A percentile compares a stretch with the other conserved stretches of the same genome.
Evolutionary conservation across 1,140 invertebrate genomes (phyloP).

Genomic region (Hydropsyche tenuis): DNA sequence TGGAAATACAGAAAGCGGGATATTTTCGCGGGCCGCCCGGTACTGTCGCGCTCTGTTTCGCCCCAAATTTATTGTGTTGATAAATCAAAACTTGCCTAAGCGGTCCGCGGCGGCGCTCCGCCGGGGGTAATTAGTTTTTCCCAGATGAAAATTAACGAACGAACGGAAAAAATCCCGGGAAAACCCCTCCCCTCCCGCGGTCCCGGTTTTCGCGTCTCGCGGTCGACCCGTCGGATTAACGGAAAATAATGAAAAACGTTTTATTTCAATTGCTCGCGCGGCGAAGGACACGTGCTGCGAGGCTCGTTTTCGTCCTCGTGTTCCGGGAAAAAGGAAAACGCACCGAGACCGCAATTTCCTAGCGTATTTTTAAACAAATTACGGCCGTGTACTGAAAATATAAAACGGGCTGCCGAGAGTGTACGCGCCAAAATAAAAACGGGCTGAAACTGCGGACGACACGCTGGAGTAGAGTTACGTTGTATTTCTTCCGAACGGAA

Average conservation of each 20-base stretch:
- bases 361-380: slow-evolving; percentile 20
- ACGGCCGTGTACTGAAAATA: slow-evolving; percentile 11
- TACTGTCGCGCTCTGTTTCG: slow-evolving; percentile 47
- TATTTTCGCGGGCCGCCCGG: slow-evolving; percentile 2
- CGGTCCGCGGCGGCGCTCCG: slow-evolving; percentile 36
- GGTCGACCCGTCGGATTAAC: slow-evolving; percentile 20
- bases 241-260: slow-evolving; percentile 38
- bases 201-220: no score
- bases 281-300: not conserved
- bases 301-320: not conserved
- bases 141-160: slow-evolving; percentile 39
- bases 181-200: no score
- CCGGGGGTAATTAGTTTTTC: slow-evolving; percentile 46
- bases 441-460: slow-evolving; percentile 16
- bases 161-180: slow-evolving; percentile 31
- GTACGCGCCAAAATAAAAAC: not conserved
- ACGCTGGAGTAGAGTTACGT: not conserved
- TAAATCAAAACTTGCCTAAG: slow-evolving; percentile 49
- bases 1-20: no score
- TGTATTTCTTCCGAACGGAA: no score
- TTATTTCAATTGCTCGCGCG: slow-evolving; percentile 24
- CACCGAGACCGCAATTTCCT: slow-evolving; percentile 18
- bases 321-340: not conserved
- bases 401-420: not conserved
- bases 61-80: slow-evolving; percentile 46